Evolutionary conservation across 2,797 vertebrate genomes (phyloP), one percentile per base, ranked within the genome.

Genomic region (Hipposideros larvatus): DNA sequence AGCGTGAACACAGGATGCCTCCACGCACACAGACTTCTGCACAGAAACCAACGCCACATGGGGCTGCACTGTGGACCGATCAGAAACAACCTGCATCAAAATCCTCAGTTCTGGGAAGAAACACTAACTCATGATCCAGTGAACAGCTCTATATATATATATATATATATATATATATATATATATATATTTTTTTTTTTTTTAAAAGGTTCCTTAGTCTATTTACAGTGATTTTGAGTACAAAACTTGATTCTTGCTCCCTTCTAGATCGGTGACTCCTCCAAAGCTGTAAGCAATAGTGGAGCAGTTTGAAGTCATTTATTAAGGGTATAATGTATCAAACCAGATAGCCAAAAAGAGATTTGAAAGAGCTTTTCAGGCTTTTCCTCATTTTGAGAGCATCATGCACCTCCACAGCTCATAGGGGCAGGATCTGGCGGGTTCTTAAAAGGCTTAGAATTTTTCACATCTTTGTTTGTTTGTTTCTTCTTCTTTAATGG

Each of bases 1-100:
- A 98, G 96, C 97, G 98, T 97, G 97, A 95, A 98, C 98, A 98
- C 97, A 98, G 96, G 97, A 97, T 93, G 96, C 31, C 97, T 95
- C 97, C 96, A 98, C 88, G 97, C 97, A 98, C 97, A 98, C 91
- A 97, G 93, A 95, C 0, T 0, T 93, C 94, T 43, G 59, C 84
- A 87, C 57, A 87, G 22, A 96, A 57, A 79, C 96, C 91, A 96
- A 88, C 95, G 94, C 96, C 97, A 97, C 89, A 68, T 37, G 91
- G 85, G 71, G 68, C 26, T 13, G 34, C 19, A 18, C 91, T 37
- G 34, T 78, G 96, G 94, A 95, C 96, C 94, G 94, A 95, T 95
- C 97, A 98, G 97, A 97, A 96, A 97, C 66, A 96, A 97, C 92
- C 93, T 95, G 90, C 91, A 98, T 86, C 0, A 26, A 93, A 97